Conservation (phyloP, 2,113 vertebrate genomes). For the Pygathrix nemaeus region DNA sequence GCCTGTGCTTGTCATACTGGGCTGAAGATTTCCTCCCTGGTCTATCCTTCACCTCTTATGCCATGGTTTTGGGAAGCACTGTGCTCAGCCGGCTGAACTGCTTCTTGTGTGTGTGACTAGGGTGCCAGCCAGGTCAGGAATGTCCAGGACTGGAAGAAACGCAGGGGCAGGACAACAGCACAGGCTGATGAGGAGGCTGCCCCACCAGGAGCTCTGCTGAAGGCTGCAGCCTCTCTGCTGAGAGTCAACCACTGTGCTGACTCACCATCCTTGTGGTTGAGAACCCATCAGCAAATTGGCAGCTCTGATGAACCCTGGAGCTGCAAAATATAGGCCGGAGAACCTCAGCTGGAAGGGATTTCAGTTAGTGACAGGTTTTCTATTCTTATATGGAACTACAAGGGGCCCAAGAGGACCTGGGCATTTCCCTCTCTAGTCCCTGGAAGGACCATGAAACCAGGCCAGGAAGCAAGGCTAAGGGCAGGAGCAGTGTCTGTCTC, state of each 20-base stretch:
- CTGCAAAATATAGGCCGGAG: constrained; percentile 26
- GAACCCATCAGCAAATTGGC: neutral
- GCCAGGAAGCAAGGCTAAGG: neutral
- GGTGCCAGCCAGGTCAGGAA: neutral
- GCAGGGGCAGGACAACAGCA: fast-evolving
- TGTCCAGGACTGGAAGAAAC: neutral
- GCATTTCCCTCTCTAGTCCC: neutral
- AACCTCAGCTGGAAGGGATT: neutral
- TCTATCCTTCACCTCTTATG: neutral
- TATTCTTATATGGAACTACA: neutral
- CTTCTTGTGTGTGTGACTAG: no score
- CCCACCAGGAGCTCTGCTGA: neutral
- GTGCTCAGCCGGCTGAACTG: neutral
- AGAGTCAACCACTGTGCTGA: constrained; percentile 31
- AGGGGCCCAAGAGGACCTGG: neutral
- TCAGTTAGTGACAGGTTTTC: neutral
- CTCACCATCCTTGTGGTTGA: constrained; percentile 43
- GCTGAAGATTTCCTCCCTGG: neutral
- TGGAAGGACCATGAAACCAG: neutral
- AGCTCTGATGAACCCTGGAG: neutral
- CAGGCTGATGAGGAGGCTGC: neutral
- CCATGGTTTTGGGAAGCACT: neutral
- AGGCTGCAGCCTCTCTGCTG: neutral
- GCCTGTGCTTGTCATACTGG: neutral
- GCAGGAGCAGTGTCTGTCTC: neutral